Evolutionary conservation across 2,888 invertebrate genomes (phyloP), one percentile per base, ranked within the genome.

Genomic region (Phlogophora meticulosa): DNA sequence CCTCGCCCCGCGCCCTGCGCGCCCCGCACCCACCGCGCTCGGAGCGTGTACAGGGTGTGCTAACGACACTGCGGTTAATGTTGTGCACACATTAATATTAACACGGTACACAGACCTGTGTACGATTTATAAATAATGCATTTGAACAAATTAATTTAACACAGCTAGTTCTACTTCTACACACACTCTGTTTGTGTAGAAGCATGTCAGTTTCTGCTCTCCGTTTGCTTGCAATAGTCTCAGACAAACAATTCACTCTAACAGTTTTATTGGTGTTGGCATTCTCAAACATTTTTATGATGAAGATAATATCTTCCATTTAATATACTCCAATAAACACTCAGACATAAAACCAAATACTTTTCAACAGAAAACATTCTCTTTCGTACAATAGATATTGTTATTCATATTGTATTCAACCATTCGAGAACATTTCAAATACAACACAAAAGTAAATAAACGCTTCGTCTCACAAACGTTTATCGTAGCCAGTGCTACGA

Each of bases 71-170:
- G 76, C 49, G 80, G 76, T 70, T 70, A 69, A 75, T 62, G 74
- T 73, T 78, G 75, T 75, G 76, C 79, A 75, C 79, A 76, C 61
- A 75, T 74, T 75, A 64, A 64, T 75, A 74, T 76, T 51, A 79
- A 79, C 59, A 63, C 32, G 53, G 57, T 22, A 76, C 72, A 61
- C 61, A 43, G 22, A 51, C 28, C 58, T 48, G 60, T 64, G 60
- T 58, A 57, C 61, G 13, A 61, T 56, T 75, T 60, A 77, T 60
- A 67, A 67, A 76, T 62, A 67, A 68, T 77, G 46, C 58, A 68
- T 22, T 57, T 40, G 36, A 36, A 56, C 42, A 56, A 61, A 72
- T 68, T 77, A 38, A 60, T 72, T 72, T 40, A 43, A 66, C 22
- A 40, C 38, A 46, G 11, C 65, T 58, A 40, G 32, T 53, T 52